Evolutionary conservation across 2,113 vertebrate genomes (phyloP), one percentile per base, ranked within the genome.

Genomic region (Nothocercus julius): DNA sequence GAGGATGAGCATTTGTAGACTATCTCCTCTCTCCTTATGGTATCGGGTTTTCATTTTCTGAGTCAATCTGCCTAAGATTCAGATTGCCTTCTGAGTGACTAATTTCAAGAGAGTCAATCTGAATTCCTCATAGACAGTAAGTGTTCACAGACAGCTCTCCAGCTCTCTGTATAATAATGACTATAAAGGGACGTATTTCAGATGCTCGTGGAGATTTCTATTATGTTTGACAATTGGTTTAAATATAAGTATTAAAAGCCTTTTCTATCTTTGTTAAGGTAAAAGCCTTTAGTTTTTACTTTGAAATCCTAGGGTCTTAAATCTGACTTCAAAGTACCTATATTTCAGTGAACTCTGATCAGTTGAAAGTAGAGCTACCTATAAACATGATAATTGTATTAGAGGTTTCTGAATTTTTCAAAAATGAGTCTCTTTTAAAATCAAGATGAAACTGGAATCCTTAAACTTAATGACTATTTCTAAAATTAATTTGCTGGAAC

Each of bases 401-500:
- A 74, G 42, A 34, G 28, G n/a, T 64, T 92, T 93, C 75, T 75
- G 78, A 87, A 85, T 58, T 14, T 82, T 94, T 90, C 20, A 89
- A 21, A 89, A 87, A 4, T 69, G 51, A 84, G 78, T 7, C 59
- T 88, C 77, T 90, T n/a, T 69, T 82, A 72, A 64, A 90, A 78
- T 86, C 77, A 40, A 38, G 40, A 64, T 93, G 69, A 84, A 78
- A 82, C 84, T 19, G 5, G 54, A 78, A 49, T 24, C 81, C 36
- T 36, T 58, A 40, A 81, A 61, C 24, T 78, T 73, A 92, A 69
- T 45, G 25, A 68, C 58, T 32, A 40, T 77, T 87, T 64, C 82
- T 56, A n/a, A 92, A 82, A 47, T 68, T 58, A 76, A 80, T 94
- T 82, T 94, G 79, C 82, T 94, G 81, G 36, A 92, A 87, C 66